A percentile compares a stretch with the other conserved stretches of the same genome.
phyloP scores from a whole-genome alignment of 1,140 invertebrate genomes.

The Drosophila chauvacae region DNA sequence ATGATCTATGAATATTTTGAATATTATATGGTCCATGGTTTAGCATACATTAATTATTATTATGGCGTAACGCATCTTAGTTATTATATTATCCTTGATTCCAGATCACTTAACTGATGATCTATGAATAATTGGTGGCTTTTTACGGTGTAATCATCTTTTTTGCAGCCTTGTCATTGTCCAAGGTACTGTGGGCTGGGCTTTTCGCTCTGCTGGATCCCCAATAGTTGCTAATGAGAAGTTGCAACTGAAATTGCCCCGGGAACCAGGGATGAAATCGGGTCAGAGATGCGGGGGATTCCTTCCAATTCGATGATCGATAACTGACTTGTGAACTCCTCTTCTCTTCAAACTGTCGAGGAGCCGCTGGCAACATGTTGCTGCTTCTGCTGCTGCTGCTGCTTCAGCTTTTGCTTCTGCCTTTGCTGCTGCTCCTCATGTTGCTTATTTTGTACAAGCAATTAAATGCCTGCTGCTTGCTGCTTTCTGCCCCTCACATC shows the following conservation, averaged over 20 bases:
- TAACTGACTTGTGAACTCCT: slow-evolving; percentile 15
- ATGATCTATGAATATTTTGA: background rate
- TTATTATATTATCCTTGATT: background rate
- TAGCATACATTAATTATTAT: background rate
- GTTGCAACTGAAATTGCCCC: background rate
- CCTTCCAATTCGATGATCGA: slow-evolving; percentile 7
- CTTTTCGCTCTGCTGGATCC: slow-evolving; percentile 9
- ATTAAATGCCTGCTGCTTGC: slow-evolving; percentile 72
- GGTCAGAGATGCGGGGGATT: slow-evolving; percentile 13
- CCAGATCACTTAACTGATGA: background rate
- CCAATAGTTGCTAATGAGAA: slow-evolving; percentile 37
- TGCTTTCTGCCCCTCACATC: slow-evolving; percentile 22
- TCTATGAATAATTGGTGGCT: background rate
- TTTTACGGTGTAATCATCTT: slow-evolving; percentile 50
- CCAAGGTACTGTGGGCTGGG: slow-evolving; percentile 8
- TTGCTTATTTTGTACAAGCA: slow-evolving; percentile 77
- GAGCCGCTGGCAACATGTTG: slow-evolving; percentile 51
- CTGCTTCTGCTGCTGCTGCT: slow-evolving; percentile 17
- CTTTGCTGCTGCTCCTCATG: slow-evolving; percentile 16
- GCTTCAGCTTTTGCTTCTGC: slow-evolving; percentile 4
- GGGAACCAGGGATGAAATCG: background rate
- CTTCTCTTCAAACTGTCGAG: background rate
- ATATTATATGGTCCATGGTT: background rate
- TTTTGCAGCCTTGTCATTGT: slow-evolving; percentile 63
- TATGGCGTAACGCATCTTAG: background rate